Conservation (phyloP, 23 tunicate species). For the Phallusia fumigata region DNA sequence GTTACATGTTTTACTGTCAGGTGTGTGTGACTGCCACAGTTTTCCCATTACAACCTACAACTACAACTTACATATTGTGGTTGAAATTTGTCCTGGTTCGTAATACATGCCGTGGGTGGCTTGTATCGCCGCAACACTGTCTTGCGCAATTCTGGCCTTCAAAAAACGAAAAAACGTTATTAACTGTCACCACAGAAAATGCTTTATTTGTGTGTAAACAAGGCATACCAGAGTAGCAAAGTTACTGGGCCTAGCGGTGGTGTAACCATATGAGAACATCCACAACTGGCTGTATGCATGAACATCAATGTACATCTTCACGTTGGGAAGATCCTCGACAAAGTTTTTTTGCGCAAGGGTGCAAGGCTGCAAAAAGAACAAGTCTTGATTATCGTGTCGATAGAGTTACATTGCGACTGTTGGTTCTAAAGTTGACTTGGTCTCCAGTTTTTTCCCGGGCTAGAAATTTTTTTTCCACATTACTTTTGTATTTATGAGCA, state of each 20-base stretch:
- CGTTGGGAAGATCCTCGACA: conserved; percentile 40
- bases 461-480: too few species aligned
- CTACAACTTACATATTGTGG: conserved; percentile 66
- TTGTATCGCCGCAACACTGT: conserved; percentile 44
- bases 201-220: too few species aligned
- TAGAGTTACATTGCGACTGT: too few species aligned
- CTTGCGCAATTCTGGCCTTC: conserved; percentile 33
- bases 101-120: conserved; percentile 44
- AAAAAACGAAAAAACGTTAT: too few species aligned
- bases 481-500: too few species aligned
- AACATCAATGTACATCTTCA: conserved; percentile 57
- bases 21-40: too few species aligned
- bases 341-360: conserved; percentile 57
- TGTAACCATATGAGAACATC: conserved; percentile 89
- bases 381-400: too few species aligned
- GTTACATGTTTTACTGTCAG: background rate
- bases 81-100: conserved; percentile 62
- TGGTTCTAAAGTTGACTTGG: too few species aligned
- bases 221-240: background rate
- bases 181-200: too few species aligned
- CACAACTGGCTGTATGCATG: conserved; percentile 85
- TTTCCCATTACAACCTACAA: background rate
- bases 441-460: too few species aligned
- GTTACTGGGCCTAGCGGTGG: background rate
- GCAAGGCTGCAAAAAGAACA: conserved; percentile 24